phyloP scores from a whole-genome alignment of 2,113 vertebrate species.

The Pantherophis guttatus region DNA sequence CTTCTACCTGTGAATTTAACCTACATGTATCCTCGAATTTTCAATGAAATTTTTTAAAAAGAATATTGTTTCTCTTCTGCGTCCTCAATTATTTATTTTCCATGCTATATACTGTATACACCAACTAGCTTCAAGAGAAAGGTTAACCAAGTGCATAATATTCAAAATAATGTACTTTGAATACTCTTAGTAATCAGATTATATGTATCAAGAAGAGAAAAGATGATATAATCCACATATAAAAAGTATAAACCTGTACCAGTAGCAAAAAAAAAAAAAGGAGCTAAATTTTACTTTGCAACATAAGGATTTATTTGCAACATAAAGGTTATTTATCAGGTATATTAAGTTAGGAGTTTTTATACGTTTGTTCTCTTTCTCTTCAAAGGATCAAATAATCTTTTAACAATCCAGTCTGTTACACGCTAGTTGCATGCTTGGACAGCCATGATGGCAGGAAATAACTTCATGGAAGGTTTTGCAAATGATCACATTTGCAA shows the following conservation, averaged over 20 bases:
- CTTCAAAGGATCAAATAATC: neutral
- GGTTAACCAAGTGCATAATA: neutral
- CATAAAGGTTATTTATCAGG: neutral
- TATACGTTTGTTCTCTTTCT: neutral
- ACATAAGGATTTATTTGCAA: neutral
- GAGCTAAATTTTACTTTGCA: neutral
- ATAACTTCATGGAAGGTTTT: neutral
- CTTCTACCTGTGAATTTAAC: conserved; percentile 38
- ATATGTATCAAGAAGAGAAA: neutral
- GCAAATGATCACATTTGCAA: neutral
- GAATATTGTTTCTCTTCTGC: neutral
- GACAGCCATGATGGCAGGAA: neutral
- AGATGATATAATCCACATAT: neutral
- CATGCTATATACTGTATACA: neutral
- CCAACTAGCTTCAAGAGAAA: neutral
- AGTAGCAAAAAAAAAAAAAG: neutral
- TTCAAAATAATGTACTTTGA: neutral
- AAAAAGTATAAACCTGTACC: neutral
- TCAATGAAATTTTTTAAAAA: neutral
- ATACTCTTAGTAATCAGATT: neutral
- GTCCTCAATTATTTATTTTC: neutral
- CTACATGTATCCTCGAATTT: neutral
- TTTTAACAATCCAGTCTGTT: neutral
- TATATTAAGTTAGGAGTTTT: neutral
- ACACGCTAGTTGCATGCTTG: neutral